Base-by-base conservation (phyloP, 2,888 invertebrate species). In the Norana najaformis region DNA sequence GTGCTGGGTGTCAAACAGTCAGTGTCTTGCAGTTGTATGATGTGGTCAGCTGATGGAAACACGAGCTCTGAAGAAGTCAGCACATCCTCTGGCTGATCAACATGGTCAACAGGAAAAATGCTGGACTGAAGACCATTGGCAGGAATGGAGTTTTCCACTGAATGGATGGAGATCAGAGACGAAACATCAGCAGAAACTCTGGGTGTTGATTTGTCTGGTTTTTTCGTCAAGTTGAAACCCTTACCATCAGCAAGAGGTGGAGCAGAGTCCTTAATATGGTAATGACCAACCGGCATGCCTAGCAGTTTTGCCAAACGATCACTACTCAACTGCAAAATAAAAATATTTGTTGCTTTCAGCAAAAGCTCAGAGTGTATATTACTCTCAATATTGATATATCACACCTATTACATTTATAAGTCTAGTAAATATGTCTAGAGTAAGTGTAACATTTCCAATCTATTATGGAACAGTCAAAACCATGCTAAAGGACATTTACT, bases 171-270 rank as follows among this genome's bases (percentile, higher is more conserved):
- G 36, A 85, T 18, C 85, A 85, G 14, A 85, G 85, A 23, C 34
- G 37, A 85, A 23, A 20, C 85, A 85, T 35, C 36, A 8, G 85
- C 36, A 6, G 85, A 85, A 37, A 35, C 35, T 35, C 35, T 18
- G 35, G 85, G 8, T 23, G 35, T n/a, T 36, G 35, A 5, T 85
- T 35, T 37, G 37, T 36, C 23, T 35, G 85, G 0, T 36, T 36
- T 85, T 37, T 85, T 85, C n/a, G 85, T 69, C 69, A 69, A n/a
- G n/a, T n/a, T 69, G 69, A n/a, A 69, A 69, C n/a, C 69, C n/a
- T 69, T 37, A 23, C 85, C 36, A 23, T 85, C 85, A 36, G 35
- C 35, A 85, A 23, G 35, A 37, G 20, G 36, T 35, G 85, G 18
- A 35, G n/a, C 36, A 85, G 11, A 14, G 6, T 85, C 85, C 20